Conservation (phyloP, 92 coral and sea anemone genomes). For the Parazoanthus atlanticus region DNA sequence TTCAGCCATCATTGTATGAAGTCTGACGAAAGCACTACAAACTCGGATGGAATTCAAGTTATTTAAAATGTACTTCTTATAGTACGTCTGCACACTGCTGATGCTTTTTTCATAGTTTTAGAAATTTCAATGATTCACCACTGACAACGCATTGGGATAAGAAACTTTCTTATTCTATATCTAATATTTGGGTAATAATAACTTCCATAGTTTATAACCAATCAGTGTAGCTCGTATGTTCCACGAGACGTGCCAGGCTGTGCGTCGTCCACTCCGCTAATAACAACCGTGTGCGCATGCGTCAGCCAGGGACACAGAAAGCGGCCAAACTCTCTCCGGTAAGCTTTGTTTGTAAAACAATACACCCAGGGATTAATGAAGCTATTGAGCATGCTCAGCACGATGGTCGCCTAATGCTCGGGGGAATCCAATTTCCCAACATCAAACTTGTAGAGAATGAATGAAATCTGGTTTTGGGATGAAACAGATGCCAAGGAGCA, state of each 20-base stretch:
- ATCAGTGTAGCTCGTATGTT: too few species aligned
- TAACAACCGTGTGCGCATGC: neutral
- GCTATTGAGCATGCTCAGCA: constrained; percentile 13
- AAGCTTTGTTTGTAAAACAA: constrained; percentile 2
- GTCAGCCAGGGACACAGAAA: neutral
- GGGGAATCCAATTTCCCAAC: neutral
- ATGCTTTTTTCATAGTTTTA: too few species aligned
- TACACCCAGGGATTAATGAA: constrained; percentile 15
- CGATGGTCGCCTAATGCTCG: constrained; percentile 1
- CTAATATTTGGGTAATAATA: too few species aligned
- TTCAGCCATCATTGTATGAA: too few species aligned
- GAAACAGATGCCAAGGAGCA: neutral
- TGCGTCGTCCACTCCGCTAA: constrained; percentile 10
- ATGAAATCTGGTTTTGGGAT: constrained; percentile 23
- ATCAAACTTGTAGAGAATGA: constrained; percentile 13
- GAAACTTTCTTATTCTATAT: too few species aligned
- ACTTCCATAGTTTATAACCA: too few species aligned
- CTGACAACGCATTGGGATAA: too few species aligned
- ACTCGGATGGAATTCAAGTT: too few species aligned
- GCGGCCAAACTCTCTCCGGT: neutral
- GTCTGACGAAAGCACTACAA: too few species aligned
- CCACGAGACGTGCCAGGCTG: neutral
- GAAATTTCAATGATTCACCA: too few species aligned
- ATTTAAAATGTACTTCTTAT: too few species aligned
- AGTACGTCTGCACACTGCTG: too few species aligned